Percentiles rank a stretch among this genome's conserved stretches.
phyloP scores from a whole-genome alignment of 2,888 invertebrate species.

The Phaedon cochleariae region DNA sequence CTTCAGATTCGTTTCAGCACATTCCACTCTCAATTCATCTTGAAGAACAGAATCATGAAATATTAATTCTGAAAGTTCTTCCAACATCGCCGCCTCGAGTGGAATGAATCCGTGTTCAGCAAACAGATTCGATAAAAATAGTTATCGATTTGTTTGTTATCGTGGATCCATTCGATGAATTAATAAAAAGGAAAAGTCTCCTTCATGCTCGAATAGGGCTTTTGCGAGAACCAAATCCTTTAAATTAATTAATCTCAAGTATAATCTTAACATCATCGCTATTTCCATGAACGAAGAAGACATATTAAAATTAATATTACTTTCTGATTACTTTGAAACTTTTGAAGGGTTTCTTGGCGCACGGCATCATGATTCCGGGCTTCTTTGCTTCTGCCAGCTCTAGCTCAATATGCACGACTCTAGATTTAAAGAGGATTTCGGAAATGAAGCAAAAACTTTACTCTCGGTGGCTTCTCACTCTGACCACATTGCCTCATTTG shows the following conservation, averaged over 20 bases:
- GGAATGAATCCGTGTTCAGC: too few species aligned
- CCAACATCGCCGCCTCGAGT: too few species aligned
- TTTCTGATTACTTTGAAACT: slow-evolving; percentile 56
- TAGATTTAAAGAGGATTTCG: slow-evolving; percentile 44
- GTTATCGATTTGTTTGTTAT: too few species aligned
- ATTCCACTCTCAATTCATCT: too few species aligned
- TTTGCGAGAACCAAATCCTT: slow-evolving; percentile 14
- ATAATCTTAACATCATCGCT: slow-evolving; percentile 51
- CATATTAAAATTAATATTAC: slow-evolving; percentile 57
- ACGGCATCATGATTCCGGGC: slow-evolving; percentile 15
- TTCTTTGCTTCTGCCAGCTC: slow-evolving; percentile 20
- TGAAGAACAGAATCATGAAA: too few species aligned
- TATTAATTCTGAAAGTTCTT: too few species aligned
- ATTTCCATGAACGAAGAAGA: slow-evolving; percentile 48
- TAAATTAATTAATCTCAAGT: slow-evolving; percentile 50
- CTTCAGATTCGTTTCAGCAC: too few species aligned
- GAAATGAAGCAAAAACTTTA: slow-evolving; percentile 42
- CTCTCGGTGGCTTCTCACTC: slow-evolving; percentile 26
- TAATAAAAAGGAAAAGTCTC: neutral
- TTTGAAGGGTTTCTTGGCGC: slow-evolving; percentile 43
- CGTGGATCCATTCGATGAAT: neutral
- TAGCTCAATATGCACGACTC: slow-evolving; percentile 52
- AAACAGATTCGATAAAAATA: too few species aligned
- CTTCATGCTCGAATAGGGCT: neutral
- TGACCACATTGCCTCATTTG: slow-evolving; percentile 10